Evolutionary conservation across 2,113 vertebrate genomes (phyloP), one percentile per base, ranked within the genome.

Genomic region (Heliornis fulica): DNA sequence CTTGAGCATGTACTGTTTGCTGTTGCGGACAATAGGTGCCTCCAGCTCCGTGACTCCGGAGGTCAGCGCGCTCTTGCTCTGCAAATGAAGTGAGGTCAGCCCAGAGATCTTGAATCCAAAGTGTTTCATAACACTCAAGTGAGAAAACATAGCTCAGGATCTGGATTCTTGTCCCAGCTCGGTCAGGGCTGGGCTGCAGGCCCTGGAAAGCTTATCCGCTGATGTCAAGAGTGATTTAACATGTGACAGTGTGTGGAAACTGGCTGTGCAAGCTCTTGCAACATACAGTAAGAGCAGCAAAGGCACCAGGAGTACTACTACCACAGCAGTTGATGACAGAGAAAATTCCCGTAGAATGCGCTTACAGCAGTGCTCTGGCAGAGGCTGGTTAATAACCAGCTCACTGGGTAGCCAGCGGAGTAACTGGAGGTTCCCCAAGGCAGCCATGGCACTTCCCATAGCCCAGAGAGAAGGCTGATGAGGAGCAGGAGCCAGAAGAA

Each of bases 221-320:
- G 74, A 82, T 87, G 80, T 87, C 90, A 94, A 68, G 60, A 93
- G 31, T 48, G 43, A 96, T 89, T 93, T 70, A 93, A 36, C 56
- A 68, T 48, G 60, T 75, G 89, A 71, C 46, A 48, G 46, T 53
- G 64, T 19, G 22, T 59, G 51, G 94, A 96, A 90, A 89, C 71
- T 21, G 53, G 31, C 86, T 65, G 29, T 66, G 76, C 60, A 79
- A 86, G 65, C 26, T 76, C 83, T 94, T 94, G 88, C 86, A 96
- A 96, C 61, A 66, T 40, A 83, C 23, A 84, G 41, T 50, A 81
- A 86, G 56, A 79, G 69, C 80, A 72, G 75, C 25, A 66, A 78
- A 89, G 43, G 83, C 77, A 69, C 29, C 22, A 38, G 60, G 32
- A 88, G 32, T 36, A 50, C 68, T 61, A 57, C 59, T 59, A 34